These are phyloP conservation scores for Bovichtus variegatus DNA, from an alignment of 2,797 vertebrate genomes.

Conservation along the genomic window DNA sequence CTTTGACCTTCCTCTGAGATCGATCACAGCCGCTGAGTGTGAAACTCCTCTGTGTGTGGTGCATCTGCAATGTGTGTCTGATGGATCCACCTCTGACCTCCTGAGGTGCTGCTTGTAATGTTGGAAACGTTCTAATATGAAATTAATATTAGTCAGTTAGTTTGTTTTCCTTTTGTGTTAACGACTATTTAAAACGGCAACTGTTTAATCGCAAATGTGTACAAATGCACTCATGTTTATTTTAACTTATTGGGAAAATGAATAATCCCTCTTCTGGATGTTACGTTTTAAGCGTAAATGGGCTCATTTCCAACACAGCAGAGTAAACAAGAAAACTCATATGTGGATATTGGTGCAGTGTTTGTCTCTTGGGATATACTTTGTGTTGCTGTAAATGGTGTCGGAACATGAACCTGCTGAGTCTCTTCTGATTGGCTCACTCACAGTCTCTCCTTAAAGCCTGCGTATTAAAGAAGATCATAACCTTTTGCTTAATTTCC, in stretches of 20 bases:
- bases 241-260: neutral
- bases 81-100: slow-evolving; percentile 47
- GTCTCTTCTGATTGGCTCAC: too few relatives aligned
- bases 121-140: neutral
- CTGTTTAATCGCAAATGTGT: neutral
- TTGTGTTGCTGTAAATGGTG: too few relatives aligned
- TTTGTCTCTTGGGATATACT: too few relatives aligned
- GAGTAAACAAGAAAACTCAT: neutral
- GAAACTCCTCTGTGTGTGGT: neutral
- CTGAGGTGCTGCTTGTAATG: neutral
- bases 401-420: too few relatives aligned
- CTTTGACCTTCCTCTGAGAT: slow-evolving; percentile 54
- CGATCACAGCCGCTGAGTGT: slow-evolving; percentile 27
- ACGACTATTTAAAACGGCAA: neutral
- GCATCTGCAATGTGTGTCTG: slow-evolving; percentile 50
- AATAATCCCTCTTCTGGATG: neutral
- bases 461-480: too few relatives aligned
- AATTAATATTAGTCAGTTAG: neutral
- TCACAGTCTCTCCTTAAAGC: too few relatives aligned
- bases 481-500: too few relatives aligned
- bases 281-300: neutral
- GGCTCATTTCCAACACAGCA: neutral
- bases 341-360: too few relatives aligned
- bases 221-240: neutral
- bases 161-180: neutral